phyloP scores from a whole-genome alignment of 1,140 invertebrate genomes.

The Neotoxoptera formosana region DNA sequence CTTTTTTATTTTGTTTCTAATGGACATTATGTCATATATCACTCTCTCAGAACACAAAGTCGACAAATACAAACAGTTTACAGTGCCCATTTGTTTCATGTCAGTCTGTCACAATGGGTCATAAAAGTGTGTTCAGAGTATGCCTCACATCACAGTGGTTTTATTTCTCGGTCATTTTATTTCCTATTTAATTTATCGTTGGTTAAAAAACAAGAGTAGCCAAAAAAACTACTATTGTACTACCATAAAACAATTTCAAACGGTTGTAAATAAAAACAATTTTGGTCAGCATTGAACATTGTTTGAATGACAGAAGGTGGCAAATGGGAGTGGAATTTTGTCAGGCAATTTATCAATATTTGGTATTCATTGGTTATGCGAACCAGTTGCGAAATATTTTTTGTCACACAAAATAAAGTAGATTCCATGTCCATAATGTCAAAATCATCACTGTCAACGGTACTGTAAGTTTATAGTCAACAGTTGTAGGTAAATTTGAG shows the following conservation, averaged over 20 bases:
- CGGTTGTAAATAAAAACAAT: background rate
- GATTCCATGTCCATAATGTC: background rate
- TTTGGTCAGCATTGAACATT: constrained; percentile 11
- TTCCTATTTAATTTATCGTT: constrained; percentile 45
- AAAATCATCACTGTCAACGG: background rate
- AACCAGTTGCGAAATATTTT: constrained; percentile 11
- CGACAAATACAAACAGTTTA: constrained; percentile 45
- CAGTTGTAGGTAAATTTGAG: background rate
- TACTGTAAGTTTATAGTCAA: background rate
- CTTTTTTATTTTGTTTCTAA: constrained; percentile 18
- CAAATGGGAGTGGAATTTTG: constrained; percentile 19
- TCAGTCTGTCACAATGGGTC: constrained; percentile 54
- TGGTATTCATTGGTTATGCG: background rate
- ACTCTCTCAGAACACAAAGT: constrained; percentile 29
- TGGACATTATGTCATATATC: constrained; percentile 50
- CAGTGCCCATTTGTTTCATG: constrained; percentile 36
- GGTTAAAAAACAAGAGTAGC: constrained; percentile 29
- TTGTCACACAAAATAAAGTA: background rate
- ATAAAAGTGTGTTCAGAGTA: constrained; percentile 37
- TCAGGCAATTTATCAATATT: constrained; percentile 23
- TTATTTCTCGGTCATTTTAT: constrained; percentile 53
- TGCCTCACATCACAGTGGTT: constrained; percentile 30
- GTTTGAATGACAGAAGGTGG: background rate
- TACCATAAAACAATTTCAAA: constrained; percentile 32
- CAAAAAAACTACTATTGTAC: constrained; percentile 42